These are phyloP conservation scores for Melanotaenia trifasciata DNA, from an alignment of 2,797 vertebrate species.

Conservation along the genomic window DNA sequence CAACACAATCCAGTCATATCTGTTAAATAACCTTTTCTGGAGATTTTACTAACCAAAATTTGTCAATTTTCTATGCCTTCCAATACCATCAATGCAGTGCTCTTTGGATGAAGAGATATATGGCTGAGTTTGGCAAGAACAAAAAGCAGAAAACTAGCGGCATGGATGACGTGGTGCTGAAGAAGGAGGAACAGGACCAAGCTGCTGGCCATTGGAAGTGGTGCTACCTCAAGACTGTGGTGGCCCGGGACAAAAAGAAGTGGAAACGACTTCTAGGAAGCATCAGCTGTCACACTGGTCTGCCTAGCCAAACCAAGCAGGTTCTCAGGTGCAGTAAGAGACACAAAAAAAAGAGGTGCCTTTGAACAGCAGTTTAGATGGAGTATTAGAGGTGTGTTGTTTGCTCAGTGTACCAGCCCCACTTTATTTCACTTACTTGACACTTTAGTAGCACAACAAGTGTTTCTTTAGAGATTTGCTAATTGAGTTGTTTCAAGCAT, in stretches of 20 bases:
- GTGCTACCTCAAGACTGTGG: slow-evolving; percentile 82
- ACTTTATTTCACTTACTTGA: neutral
- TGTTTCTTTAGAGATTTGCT: neutral
- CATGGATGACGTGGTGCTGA: slow-evolving; percentile 47
- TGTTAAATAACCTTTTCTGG: neutral
- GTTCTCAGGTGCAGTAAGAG: slow-evolving; percentile 76
- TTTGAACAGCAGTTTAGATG: slow-evolving; percentile 4
- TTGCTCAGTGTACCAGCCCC: slow-evolving; percentile 17
- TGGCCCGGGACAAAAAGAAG: slow-evolving; percentile 64
- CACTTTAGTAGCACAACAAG: neutral
- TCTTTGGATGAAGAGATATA: slow-evolving; percentile 87
- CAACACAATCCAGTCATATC: neutral
- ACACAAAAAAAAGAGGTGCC: neutral
- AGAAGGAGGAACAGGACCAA: slow-evolving; percentile 60
- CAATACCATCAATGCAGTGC: slow-evolving; percentile 68
- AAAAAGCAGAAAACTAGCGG: slow-evolving; percentile 58
- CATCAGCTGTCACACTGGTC: slow-evolving; percentile 84
- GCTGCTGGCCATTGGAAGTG: slow-evolving; percentile 88
- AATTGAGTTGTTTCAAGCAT: neutral
- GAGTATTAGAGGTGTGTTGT: slow-evolving; percentile 18
- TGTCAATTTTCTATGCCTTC: neutral
- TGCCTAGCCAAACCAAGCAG: slow-evolving; percentile 83
- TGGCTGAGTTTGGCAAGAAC: slow-evolving; percentile 64
- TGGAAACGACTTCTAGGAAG: slow-evolving; percentile 78
- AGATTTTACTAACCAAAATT: neutral